These are phyloP conservation scores for Pristionchus exspectatus DNA, from an alignment of 2,888 invertebrate genomes.

Conservation along the genomic window DNA sequence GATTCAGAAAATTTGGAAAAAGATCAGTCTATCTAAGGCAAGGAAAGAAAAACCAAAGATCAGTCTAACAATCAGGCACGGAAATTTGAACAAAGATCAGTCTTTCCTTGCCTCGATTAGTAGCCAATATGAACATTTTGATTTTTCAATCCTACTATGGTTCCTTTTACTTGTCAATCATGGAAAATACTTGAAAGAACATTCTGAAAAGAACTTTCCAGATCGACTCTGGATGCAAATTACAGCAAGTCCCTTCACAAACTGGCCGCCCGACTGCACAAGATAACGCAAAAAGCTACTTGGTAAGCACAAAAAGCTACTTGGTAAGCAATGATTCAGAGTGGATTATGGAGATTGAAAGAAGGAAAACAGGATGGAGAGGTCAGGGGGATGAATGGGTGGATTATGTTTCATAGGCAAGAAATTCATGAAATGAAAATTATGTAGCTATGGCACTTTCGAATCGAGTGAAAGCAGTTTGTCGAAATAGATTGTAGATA, in stretches of 20 bases:
- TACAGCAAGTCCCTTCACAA: conserved; percentile 54
- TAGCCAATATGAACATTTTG: not conserved
- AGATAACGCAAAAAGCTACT: conserved; percentile 50
- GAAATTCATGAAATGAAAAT: not conserved
- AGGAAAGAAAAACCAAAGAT: no score
- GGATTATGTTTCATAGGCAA: not conserved
- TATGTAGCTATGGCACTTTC: not conserved
- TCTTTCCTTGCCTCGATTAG: no score
- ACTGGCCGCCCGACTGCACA: conserved; percentile 54
- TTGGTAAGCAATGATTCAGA: conserved; percentile 41
- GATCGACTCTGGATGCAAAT: conserved; percentile 44
- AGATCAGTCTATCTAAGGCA: not conserved
- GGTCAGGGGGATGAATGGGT: not conserved
- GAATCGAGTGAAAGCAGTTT: not conserved
- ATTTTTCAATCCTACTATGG: not conserved
- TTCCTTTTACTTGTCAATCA: not conserved
- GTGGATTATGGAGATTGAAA: conserved; percentile 20
- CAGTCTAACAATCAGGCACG: no score
- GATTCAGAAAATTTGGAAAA: not conserved
- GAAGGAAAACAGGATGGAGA: not conserved
- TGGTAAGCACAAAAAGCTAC: conserved; percentile 51
- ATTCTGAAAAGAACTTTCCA: not conserved
- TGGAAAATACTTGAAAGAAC: not conserved
- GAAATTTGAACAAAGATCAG: not conserved
- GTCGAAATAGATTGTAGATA: not conserved